These are phyloP conservation scores for Microhierax caerulescens DNA, from an alignment of 2,797 vertebrate genomes.

Conservation along the genomic window DNA sequence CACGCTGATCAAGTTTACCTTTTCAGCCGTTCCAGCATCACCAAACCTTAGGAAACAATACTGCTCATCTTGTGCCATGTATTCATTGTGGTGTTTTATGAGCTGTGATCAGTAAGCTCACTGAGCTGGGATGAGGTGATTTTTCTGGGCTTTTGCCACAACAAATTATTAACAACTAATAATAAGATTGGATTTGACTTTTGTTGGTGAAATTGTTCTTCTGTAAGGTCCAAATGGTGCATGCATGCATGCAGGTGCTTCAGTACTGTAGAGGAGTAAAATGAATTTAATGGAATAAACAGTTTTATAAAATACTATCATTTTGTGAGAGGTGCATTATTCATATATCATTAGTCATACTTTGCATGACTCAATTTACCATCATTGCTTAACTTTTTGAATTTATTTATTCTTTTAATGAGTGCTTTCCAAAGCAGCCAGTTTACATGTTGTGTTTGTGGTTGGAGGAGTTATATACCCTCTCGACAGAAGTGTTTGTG, in stretches of 20 bases:
- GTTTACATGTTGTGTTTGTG: not conserved
- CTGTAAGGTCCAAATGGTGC: fast-evolving
- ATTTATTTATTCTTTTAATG: not conserved
- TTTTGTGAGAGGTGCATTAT: not conserved
- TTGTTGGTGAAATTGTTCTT: not conserved
- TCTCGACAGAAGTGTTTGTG: not conserved
- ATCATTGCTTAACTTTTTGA: not conserved
- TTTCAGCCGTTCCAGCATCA: not conserved
- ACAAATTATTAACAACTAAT: fast-evolving
- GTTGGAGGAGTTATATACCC: not conserved
- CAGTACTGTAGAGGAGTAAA: not conserved
- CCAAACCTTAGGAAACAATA: not conserved
- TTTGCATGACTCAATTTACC: not conserved
- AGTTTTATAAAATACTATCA: not conserved
- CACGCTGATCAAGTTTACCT: not conserved
- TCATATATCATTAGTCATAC: not conserved
- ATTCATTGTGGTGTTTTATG: not conserved
- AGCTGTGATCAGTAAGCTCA: fast-evolving
- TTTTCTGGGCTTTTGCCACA: not conserved
- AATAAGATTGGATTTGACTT: not conserved
- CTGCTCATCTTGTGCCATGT: not conserved
- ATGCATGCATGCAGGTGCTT: fast-evolving
- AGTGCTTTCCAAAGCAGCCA: not conserved
- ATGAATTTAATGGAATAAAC: not conserved
- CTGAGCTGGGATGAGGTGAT: not conserved